These are phyloP conservation scores for Hemibagrus guttatus DNA, from an alignment of 2,797 vertebrate genomes.

Conservation along the genomic window DNA sequence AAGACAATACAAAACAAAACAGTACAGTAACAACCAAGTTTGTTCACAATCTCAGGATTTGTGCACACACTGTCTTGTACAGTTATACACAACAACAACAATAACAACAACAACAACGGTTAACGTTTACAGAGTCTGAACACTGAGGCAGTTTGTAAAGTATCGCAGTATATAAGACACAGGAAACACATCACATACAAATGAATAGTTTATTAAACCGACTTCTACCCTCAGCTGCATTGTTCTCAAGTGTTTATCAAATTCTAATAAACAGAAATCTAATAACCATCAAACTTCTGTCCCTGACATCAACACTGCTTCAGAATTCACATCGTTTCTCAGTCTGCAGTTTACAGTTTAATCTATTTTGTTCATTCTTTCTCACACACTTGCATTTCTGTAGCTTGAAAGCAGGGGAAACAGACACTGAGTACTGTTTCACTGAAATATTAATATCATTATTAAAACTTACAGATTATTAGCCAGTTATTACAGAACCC, in stretches of 20 bases:
- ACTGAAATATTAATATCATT: neutral
- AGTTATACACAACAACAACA: neutral
- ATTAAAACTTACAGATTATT: neutral
- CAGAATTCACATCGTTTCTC: neutral
- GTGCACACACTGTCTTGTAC: neutral
- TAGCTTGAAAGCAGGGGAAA: neutral
- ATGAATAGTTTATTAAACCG: neutral
- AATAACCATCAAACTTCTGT: neutral
- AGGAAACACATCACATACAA: neutral
- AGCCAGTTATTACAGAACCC: neutral
- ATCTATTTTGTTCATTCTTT: no score
- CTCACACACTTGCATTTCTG: neutral
- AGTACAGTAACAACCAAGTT: neutral
- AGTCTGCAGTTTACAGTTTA: no score
- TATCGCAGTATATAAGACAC: neutral
- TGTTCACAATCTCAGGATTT: neutral
- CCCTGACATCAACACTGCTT: neutral
- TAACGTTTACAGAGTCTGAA: neutral
- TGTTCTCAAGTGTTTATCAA: neutral
- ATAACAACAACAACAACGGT: neutral
- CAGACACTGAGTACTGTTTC: neutral
- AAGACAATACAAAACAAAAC: no score
- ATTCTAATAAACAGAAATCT: neutral
- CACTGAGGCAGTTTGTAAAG: neutral
- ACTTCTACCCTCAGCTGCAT: neutral